phyloP scores from a whole-genome alignment of 2,113 vertebrate species.

The Pongo abelii region DNA sequence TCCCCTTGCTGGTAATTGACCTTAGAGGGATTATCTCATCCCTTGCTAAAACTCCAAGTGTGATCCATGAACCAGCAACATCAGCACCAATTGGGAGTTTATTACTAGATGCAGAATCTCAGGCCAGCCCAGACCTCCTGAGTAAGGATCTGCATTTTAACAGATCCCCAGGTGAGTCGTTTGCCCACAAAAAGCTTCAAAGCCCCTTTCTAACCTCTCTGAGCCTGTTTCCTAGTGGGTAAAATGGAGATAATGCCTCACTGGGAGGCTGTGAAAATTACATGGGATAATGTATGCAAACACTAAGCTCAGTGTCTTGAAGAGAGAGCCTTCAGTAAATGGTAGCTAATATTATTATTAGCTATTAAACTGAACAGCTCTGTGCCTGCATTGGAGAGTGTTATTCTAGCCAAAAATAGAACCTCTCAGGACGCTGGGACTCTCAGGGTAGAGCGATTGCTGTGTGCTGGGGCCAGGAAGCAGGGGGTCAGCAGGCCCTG shows the following conservation, averaged over 20 bases:
- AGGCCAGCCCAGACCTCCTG: not conserved
- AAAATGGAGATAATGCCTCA: not conserved
- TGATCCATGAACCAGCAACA: not conserved
- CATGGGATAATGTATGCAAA: not conserved
- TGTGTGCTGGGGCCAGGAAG: not conserved
- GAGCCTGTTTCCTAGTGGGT: not conserved
- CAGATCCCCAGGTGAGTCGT: not conserved
- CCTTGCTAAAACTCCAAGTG: not conserved
- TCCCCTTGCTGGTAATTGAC: not conserved
- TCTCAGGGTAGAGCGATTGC: not conserved
- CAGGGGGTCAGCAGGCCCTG: too few relatives aligned
- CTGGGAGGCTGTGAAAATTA: not conserved
- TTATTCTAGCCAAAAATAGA: not conserved
- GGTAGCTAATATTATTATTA: conserved; percentile 38
- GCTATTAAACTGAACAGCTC: conserved; percentile 15
- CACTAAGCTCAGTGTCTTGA: not conserved
- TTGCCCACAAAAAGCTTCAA: not conserved
- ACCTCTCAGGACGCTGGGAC: not conserved
- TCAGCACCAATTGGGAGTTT: not conserved
- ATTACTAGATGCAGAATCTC: not conserved
- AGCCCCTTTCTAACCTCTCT: not conserved
- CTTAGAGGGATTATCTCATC: not conserved
- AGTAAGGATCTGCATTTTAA: not conserved
- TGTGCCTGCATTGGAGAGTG: not conserved
- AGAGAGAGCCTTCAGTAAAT: not conserved